A percentile compares a stretch with the other conserved stretches of the same genome.
Evolutionary conservation across 2,888 invertebrate species (phyloP).

Genomic region (Meghimatium bilineatum): DNA sequence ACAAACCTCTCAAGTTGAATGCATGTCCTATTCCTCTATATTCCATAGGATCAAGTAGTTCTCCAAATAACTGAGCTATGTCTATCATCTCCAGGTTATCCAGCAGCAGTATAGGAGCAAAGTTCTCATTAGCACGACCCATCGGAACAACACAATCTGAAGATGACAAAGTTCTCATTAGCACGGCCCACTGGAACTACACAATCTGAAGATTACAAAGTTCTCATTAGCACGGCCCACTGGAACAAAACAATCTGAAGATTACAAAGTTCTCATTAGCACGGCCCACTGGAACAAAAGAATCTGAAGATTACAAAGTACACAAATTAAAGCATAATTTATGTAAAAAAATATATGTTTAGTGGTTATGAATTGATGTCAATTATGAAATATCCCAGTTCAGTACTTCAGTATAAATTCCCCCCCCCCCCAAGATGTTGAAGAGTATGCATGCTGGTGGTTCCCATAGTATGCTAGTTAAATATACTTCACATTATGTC

Average conservation of each 20-base stretch:
- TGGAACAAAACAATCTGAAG: slow-evolving; percentile 68
- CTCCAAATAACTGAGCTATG: slow-evolving; percentile 68
- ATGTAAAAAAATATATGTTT: no score
- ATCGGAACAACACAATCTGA: slow-evolving; percentile 68
- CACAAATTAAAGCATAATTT: no score
- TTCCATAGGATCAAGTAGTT: slow-evolving; percentile 68
- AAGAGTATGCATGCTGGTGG: no score
- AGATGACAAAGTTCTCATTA: slow-evolving; percentile 11
- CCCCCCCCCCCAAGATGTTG: no score
- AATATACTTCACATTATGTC: no score
- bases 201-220: slow-evolving; percentile 61
- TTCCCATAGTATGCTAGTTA: no score
- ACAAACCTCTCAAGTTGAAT: slow-evolving; percentile 60
- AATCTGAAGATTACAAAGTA: slow-evolving; percentile 61
- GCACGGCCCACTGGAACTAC: slow-evolving; percentile 57
- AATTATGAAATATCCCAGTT: no score
- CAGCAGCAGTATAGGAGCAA: slow-evolving; percentile 69
- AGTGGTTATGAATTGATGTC: no score
- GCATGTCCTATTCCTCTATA: slow-evolving; percentile 67
- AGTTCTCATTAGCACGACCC: slow-evolving; percentile 42
- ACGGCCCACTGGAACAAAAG: slow-evolving; percentile 60
- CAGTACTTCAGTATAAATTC: no score
- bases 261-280: slow-evolving; percentile 23
- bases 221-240: slow-evolving; percentile 46
- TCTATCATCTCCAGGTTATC: slow-evolving; percentile 71